Evolutionary conservation across 1,140 invertebrate genomes (phyloP).

Genomic region (Drosophila hydei): DNA sequence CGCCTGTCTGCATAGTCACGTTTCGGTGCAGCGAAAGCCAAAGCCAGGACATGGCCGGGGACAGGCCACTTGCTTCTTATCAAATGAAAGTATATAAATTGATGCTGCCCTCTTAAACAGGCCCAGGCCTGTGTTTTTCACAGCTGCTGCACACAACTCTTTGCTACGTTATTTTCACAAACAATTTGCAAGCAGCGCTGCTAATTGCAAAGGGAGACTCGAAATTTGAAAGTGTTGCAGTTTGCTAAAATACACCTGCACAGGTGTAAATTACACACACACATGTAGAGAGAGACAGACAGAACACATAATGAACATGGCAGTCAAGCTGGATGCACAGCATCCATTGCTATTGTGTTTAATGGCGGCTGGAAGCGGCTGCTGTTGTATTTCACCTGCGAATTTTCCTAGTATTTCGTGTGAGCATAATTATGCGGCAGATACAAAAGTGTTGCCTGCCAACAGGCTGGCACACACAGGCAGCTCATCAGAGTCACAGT

Average conservation of each 20-base stretch:
- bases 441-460: conserved; percentile 68
- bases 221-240: conserved; percentile 52
- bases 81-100: conserved; percentile 78
- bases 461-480: conserved; percentile 39
- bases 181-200: conserved; percentile 62
- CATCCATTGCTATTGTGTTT: conserved; percentile 48
- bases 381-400: conserved; percentile 59
- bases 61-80: conserved; percentile 74
- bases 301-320: conserved; percentile 54
- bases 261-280: conserved; percentile 48
- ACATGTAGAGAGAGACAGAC: conserved; percentile 3
- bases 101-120: conserved; percentile 29
- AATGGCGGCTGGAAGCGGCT: conserved; percentile 11
- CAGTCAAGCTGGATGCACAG: conserved; percentile 41
- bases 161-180: conserved; percentile 56
- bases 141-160: conserved; percentile 40
- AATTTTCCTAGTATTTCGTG: conserved; percentile 66
- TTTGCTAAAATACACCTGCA: conserved; percentile 19
- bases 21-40: conserved; percentile 39
- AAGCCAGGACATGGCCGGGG: conserved; percentile 27
- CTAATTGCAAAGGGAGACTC: conserved; percentile 67
- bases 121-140: conserved; percentile 19
- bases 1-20: conserved; percentile 59
- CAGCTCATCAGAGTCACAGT: conserved; percentile 36
- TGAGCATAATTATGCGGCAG: conserved; percentile 75